These are phyloP conservation scores for Leptosomus discolor DNA, from an alignment of 2,113 vertebrate species.

Conservation along the genomic window DNA sequence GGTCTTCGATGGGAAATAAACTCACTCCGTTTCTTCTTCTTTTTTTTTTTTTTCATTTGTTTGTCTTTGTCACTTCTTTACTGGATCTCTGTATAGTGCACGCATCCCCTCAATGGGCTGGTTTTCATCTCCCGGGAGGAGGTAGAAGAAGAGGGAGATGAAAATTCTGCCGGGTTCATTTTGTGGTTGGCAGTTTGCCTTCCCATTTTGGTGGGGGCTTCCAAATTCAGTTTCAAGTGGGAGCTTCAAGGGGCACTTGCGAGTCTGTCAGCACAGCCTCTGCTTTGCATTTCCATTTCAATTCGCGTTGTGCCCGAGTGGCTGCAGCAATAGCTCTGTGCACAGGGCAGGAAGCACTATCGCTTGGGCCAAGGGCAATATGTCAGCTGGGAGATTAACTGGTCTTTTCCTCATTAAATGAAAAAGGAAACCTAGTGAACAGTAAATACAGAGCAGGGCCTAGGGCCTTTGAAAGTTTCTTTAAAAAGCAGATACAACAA, in stretches of 20 bases:
- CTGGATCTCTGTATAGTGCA: not conserved
- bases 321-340: not conserved
- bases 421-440: not conserved
- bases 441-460: not conserved
- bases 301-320: accelerated
- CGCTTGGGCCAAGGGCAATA: not conserved
- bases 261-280: not conserved
- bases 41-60: too few relatives aligned
- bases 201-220: not conserved
- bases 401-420: not conserved
- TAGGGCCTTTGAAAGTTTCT: not conserved
- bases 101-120: not conserved
- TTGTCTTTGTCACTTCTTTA: not conserved
- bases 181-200: not conserved
- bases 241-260: not conserved
- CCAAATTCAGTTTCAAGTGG: not conserved
- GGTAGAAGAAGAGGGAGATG: not conserved
- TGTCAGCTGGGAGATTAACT: conserved; percentile 6
- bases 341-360: not conserved
- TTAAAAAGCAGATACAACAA: not conserved
- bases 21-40: too few relatives aligned
- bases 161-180: not conserved
- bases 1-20: not conserved
- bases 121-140: not conserved
- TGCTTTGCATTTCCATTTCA: not conserved